Evolutionary conservation across 2,113 vertebrate species (phyloP), one percentile per base, ranked within the genome.

Genomic region (Halcyon malimbica): DNA sequence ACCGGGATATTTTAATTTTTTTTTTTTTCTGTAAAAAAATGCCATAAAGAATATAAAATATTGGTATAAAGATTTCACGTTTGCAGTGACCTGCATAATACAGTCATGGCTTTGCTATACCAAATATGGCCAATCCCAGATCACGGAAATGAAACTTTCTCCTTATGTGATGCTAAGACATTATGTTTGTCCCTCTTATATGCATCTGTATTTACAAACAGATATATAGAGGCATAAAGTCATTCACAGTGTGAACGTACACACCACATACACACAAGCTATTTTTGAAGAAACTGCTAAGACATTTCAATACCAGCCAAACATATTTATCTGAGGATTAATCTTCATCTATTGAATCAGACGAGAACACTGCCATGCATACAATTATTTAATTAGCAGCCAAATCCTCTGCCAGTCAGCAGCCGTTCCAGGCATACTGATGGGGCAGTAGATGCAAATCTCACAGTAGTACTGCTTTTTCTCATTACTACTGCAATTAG

Each of bases 291-390:
- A 98, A 98, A 98, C 97, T 98, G 98, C 98, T 98, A 98, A 98
- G 98, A 98, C 97, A 98, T 98, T 98, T 98, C 98, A 98, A 98
- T 98, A 98, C 98, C 98, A 98, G 98, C 98, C 98, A 99, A 99
- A 99, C 98, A 99, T 99, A 99, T 99, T 99, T 99, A 99, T 99
- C 98, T 98, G 98, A 99, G 99, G 99, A 99, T 99, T 99, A 99
- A 99, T 98, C 98, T 99, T 98, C 98, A 98, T 98, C 97, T 98
- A 98, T 98, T 98, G 98, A 99, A 99, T 99, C 98, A 99, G 99
- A 98, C 98, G 96, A 98, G 98, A 98, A 99, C 98, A 98, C 98
- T 98, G 97, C 98, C 98, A 98, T 98, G 99, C 99, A 99, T 99
- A 99, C 99, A 98, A 99, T 99, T 99, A 99, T 99, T 99, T 99